Base-by-base conservation (phyloP, 2,888 invertebrate genomes). In the Cremastinae sp. region DNA sequence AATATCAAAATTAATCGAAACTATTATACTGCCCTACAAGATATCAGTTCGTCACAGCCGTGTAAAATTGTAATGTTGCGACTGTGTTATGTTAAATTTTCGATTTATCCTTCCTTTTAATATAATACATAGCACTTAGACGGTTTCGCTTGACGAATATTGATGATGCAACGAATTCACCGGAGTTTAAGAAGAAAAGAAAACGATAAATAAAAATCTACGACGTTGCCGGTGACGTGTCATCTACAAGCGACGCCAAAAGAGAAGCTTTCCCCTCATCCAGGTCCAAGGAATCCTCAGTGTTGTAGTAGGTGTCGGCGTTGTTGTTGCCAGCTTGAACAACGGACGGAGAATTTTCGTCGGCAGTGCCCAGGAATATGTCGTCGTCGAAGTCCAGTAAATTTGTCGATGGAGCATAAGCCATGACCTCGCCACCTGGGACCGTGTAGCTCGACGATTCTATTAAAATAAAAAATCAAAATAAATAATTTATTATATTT, bases 321-420 rank as follows among this genome's bases (percentile, higher is more conserved):
- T 75, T 56, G 20, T 74, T 69, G 16, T 84, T 82, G 20, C 36
- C 79, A 5, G 65, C 69, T 12, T 72, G 41, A 28, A n/a, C n/a
- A n/a, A 80, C 81, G 5, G 84, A 82, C 8, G 85, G 81, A n/a
- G 82, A 65, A 41, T 75, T 74, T 18, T 58, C 59, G 9, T 43
- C 62, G 5, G 81, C 72, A 34, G 82, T 75, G 20, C 76, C 82
- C 54, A 87, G 73, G 49, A 89, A 86, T 14, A 88, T 86, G 45
- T 87, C 88, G 14, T 84, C 83, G 34, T 88, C 87, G 45, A 89
- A 85, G 75, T 89, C 89, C 12, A 88, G 64, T 18, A 87, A 78
- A 73, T 69, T 83, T n/a, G 84, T 75, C 8, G 84, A 70, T 3
- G 87, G 80, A 68, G 84, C 87, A 77, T 89, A 90, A 1, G 88